These are phyloP conservation scores for Parapristionchus giblindavisi DNA, from an alignment of 2,888 invertebrate species.

Conservation along the genomic window DNA sequence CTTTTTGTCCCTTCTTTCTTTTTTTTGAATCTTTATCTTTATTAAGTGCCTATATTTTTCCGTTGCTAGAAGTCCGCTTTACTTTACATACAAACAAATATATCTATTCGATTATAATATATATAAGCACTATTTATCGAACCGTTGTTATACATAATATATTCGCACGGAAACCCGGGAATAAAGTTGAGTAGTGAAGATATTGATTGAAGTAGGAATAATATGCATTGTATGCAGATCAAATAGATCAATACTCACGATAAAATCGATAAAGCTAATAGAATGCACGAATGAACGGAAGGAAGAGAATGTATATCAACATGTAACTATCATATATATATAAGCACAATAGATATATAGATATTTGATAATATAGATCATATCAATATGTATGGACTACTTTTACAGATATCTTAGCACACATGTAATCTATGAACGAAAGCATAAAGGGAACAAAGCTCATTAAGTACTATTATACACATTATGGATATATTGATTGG, in stretches of 20 bases:
- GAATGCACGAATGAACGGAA: not conserved
- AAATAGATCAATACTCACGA: not conserved
- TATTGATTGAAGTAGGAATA: too few relatives aligned
- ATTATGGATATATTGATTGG: too few relatives aligned
- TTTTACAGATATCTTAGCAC: slow-evolving; percentile 12
- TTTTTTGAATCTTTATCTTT: slow-evolving; percentile 1
- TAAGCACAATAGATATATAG: too few relatives aligned
- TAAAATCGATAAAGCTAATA: not conserved
- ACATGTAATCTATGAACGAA: slow-evolving; percentile 30
- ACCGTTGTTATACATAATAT: slow-evolving; percentile 32
- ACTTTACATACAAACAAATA: slow-evolving; percentile 9
- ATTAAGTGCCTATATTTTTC: slow-evolving; percentile 19
- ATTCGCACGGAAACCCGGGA: slow-evolving; percentile 25
- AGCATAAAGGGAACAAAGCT: slow-evolving; percentile 20
- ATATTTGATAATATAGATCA: too few relatives aligned
- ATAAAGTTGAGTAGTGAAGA: too few relatives aligned
- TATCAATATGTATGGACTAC: not conserved
- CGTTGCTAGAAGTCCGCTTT: slow-evolving; percentile 20
- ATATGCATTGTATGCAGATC: not conserved
- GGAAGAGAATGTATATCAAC: slow-evolving; percentile 25
- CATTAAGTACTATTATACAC: slow-evolving; percentile 12
- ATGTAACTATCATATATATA: slow-evolving; percentile 12
- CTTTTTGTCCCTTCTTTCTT: not conserved
- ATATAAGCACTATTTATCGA: slow-evolving; percentile 8
- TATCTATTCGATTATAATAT: slow-evolving; percentile 13